Conservation (phyloP, 2,888 invertebrate genomes). For the Notodonta ziczac region DNA sequence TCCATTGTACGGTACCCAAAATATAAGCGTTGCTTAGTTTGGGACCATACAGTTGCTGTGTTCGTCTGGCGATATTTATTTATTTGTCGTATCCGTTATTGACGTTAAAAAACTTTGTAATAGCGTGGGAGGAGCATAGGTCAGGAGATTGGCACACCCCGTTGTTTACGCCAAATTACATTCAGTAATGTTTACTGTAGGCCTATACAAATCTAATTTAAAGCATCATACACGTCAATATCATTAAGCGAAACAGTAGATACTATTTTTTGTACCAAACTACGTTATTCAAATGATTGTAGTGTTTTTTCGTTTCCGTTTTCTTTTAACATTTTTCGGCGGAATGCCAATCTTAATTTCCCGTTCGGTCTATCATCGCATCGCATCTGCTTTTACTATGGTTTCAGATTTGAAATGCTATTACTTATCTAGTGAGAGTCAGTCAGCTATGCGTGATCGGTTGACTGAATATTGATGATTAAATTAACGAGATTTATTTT, state of each 20-base stretch:
- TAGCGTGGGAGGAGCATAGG: constrained; percentile 56
- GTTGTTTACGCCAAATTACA: constrained; percentile 50
- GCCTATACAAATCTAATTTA: constrained; percentile 23
- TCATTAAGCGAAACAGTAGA: constrained; percentile 9
- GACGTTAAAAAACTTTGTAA: constrained; percentile 26
- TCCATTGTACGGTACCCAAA: too few relatives aligned
- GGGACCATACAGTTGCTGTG: too few relatives aligned
- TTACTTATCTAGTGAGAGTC: too few relatives aligned
- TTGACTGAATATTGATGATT: too few relatives aligned
- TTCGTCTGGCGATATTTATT: too few relatives aligned
- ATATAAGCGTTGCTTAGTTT: too few relatives aligned
- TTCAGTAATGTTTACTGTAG: constrained; percentile 30
- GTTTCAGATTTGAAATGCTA: too few relatives aligned
- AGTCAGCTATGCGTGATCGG: too few relatives aligned
- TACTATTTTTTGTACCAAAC: constrained; percentile 9
- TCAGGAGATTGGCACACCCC: constrained; percentile 64
- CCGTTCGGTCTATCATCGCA: background rate
- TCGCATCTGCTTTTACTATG: background rate
- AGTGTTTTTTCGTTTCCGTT: constrained; percentile 9
- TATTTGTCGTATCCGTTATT: constrained; percentile 8
- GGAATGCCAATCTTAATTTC: constrained; percentile 20
- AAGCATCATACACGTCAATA: constrained; percentile 10
- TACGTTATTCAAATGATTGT: constrained; percentile 7
- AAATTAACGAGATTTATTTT: too few relatives aligned
- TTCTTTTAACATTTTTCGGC: constrained; percentile 6